Base-by-base conservation (phyloP, 37 sponge, comb jelly and placozoan genomes). In the Mnemiopsis leidyi region DNA sequence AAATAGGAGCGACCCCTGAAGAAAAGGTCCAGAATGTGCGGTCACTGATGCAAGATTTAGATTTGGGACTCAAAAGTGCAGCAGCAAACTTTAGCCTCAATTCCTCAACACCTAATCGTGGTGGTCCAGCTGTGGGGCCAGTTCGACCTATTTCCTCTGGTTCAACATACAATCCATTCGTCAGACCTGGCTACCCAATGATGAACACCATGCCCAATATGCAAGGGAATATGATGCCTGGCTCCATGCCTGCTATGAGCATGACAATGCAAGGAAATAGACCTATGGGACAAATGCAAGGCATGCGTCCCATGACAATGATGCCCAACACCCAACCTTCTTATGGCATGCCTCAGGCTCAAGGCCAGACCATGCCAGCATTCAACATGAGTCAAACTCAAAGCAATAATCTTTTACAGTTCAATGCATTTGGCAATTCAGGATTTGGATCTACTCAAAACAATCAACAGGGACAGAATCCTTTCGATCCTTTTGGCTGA, bases 401-500 rank as follows among this genome's bases (percentile, higher is more conserved):
- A 34, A 77, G 33, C 32, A 77, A 32, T 32, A 77, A 77, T 18
- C 33, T 77, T 34, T 77, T 77, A 36, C 79, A 77, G 36, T 77
- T 77, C 79, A 77, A 32, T 77, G 26, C 79, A 21, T 20, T 77
- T 2, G 61, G 61, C 13, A 31, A 26, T 32, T 32, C 79, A 32
- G 79, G 79, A 77, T 34, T 16, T 77, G 79, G 79, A 36, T 33
- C 16, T 36, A 77, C 36, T 1, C 79, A 77, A 18, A 77, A 77
- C 32, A 77, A 77, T 77, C 79, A 77, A 34, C 79, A 77, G 18
- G 79, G 79, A 32, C 79, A 77, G 32, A 39, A 39, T 39, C 13
- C 90, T 32, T 85, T 85, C 48, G 35, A 85, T 85, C 90, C 90
- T 36, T 85, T 85, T 25, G 90, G 90, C 48, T 85, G 90, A 85